These are phyloP conservation scores for Chaetogeoica ovagalla DNA, from an alignment of 2,888 invertebrate species.

Conservation along the genomic window DNA sequence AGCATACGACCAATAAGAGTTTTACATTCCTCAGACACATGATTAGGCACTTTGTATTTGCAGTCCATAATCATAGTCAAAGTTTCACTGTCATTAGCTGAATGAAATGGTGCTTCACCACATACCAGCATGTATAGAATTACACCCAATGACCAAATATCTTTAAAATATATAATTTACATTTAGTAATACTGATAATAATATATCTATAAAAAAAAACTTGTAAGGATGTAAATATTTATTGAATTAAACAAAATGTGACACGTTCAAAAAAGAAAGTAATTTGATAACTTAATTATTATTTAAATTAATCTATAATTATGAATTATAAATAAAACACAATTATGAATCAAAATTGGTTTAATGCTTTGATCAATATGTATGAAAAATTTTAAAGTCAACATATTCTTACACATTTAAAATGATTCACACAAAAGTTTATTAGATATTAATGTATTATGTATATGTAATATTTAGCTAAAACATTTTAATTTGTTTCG, in stretches of 20 bases:
- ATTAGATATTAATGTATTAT: not conserved
- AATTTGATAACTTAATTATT: not conserved
- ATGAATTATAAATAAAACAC: too few species aligned
- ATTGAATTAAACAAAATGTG: not conserved
- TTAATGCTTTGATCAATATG: not conserved
- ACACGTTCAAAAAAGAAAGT: not conserved
- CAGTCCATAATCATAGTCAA: constrained; percentile 99
- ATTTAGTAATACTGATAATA: not conserved
- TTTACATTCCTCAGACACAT: constrained; percentile 84
- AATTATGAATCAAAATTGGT: not conserved
- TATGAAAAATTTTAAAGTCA: not conserved
- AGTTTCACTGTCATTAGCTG: constrained; percentile 99
- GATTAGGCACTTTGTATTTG: constrained; percentile 88
- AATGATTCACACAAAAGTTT: not conserved
- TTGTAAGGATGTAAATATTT: too few species aligned
- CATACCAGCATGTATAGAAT: constrained; percentile 98
- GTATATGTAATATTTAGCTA: not conserved
- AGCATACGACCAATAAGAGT: constrained; percentile 90
- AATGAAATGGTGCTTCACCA: constrained; percentile 97
- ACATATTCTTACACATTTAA: not conserved
- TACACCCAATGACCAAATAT: constrained; percentile 98
- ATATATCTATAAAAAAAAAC: not conserved
- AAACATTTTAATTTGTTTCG: not conserved
- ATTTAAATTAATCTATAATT: not conserved
- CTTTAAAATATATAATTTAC: constrained; percentile 61